These are phyloP conservation scores for Psilanteris sp. DNA, from an alignment of 1,140 invertebrate species.

Conservation along the genomic window DNA sequence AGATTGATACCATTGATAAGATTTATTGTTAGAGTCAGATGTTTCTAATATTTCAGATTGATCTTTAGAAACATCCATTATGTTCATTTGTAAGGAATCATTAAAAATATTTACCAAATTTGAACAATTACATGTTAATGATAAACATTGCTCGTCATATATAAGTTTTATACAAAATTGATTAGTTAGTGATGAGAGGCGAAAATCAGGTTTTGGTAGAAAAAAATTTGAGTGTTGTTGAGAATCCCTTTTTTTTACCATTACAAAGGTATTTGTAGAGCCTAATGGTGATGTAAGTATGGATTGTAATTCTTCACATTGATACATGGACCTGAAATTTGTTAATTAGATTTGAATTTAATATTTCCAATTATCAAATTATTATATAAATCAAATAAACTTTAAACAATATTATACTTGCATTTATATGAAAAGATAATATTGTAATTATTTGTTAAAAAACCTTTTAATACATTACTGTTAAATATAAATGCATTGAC, in stretches of 20 bases:
- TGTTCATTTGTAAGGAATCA: slow-evolving; percentile 57
- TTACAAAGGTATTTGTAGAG: slow-evolving; percentile 74
- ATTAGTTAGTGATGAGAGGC: slow-evolving; percentile 31
- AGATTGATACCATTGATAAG: slow-evolving; percentile 75
- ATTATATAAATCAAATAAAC: too few species aligned
- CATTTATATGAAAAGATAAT: too few species aligned
- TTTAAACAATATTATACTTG: too few species aligned
- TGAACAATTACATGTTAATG: slow-evolving; percentile 66
- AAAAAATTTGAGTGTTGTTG: slow-evolving; percentile 72
- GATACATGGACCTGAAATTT: slow-evolving; percentile 71
- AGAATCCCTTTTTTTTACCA: slow-evolving; percentile 72
- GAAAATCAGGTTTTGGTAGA: slow-evolving; percentile 74
- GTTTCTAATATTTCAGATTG: slow-evolving; percentile 30
- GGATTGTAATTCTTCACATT: slow-evolving; percentile 74
- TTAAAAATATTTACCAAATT: slow-evolving; percentile 69
- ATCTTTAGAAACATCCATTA: slow-evolving; percentile 21
- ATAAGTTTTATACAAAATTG: slow-evolving; percentile 70
- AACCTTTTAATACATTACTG: too few species aligned
- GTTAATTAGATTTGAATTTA: too few species aligned
- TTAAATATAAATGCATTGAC: too few species aligned
- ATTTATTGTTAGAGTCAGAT: slow-evolving; percentile 22
- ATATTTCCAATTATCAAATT: too few species aligned
- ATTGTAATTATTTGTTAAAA: too few species aligned
- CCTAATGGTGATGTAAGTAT: slow-evolving; percentile 69
- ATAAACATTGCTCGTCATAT: slow-evolving; percentile 57